Evolutionary conservation across 2,797 vertebrate species (phyloP).

Genomic region (Melanotaenia pygmaea): DNA sequence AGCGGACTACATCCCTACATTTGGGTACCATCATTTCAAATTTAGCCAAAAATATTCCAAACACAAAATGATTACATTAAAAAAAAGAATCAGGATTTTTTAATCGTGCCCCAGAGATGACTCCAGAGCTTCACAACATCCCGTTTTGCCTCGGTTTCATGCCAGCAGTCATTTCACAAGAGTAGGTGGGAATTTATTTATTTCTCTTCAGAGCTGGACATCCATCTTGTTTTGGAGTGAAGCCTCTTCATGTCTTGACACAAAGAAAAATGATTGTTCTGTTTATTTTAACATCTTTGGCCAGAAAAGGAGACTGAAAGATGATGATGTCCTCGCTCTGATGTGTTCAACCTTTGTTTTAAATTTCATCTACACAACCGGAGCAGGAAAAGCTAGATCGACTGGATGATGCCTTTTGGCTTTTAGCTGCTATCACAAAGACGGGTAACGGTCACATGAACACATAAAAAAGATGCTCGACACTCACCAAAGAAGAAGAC

Average conservation of each 20-base stretch:
- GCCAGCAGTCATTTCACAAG: slow-evolving; percentile 32
- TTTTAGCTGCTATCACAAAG: slow-evolving; percentile 51
- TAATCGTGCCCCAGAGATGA: slow-evolving; percentile 27
- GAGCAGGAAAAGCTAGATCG: slow-evolving; percentile 1
- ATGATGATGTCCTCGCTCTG: not conserved
- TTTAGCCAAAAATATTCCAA: slow-evolving; percentile 35
- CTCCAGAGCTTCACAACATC: slow-evolving; percentile 27
- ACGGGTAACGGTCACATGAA: slow-evolving; percentile 31
- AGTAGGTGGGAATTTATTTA: slow-evolving; percentile 33
- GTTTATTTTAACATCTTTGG: slow-evolving; percentile 39
- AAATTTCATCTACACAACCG: slow-evolving; percentile 25
- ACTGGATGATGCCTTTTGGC: not conserved
- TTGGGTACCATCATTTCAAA: slow-evolving; percentile 24
- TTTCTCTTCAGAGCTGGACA: slow-evolving; percentile 5
- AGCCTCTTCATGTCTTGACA: slow-evolving; percentile 19
- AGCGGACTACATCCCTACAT: not conserved
- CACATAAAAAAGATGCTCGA: slow-evolving; percentile 12
- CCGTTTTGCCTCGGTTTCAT: slow-evolving; percentile 1
- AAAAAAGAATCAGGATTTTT: slow-evolving; percentile 20
- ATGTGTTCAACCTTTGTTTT: slow-evolving; percentile 16
- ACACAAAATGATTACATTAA: slow-evolving; percentile 11
- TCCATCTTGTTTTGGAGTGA: slow-evolving; percentile 5
- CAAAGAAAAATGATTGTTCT: slow-evolving; percentile 38
- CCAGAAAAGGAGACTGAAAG: not conserved
- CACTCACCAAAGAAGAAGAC: slow-evolving; percentile 50